These are phyloP conservation scores for Choristoneura rosaceana DNA, from an alignment of 2,888 invertebrate species.

Conservation along the genomic window DNA sequence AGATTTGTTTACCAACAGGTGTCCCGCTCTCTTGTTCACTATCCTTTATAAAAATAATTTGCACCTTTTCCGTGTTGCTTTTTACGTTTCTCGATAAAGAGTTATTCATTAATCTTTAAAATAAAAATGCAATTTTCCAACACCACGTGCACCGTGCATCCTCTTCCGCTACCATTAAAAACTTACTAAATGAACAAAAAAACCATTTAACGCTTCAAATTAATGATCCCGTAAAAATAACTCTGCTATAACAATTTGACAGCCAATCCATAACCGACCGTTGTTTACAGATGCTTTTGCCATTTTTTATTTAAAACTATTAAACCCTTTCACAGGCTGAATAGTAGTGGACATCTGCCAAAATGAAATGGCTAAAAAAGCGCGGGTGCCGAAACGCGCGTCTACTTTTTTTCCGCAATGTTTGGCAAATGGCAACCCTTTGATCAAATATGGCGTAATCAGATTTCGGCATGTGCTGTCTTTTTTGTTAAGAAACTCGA, in stretches of 20 bases:
- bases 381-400: constrained; percentile 74
- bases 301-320: constrained; percentile 73
- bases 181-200: constrained; percentile 48
- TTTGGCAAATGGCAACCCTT: constrained; percentile 81
- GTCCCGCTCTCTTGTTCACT: no score
- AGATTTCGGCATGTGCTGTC: constrained; percentile 84
- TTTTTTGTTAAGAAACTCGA: constrained; percentile 79
- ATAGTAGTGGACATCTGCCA: constrained; percentile 80
- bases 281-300: constrained; percentile 76
- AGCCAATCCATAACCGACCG: constrained; percentile 77
- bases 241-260: constrained; percentile 76
- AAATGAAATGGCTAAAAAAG: constrained; percentile 83
- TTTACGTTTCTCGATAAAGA: neutral
- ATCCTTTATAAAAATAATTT: neutral
- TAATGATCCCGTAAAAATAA: constrained; percentile 59
- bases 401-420: constrained; percentile 67
- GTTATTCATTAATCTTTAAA: neutral
- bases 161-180: constrained; percentile 49
- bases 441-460: constrained; percentile 81
- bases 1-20: no score
- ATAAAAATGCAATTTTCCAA: constrained; percentile 37
- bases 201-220: constrained; percentile 57
- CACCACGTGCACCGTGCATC: constrained; percentile 46
- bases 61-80: neutral
- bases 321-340: constrained; percentile 70